Evolutionary conservation across 2,113 vertebrate genomes (phyloP).

Genomic region (Oreocharis arfaki): DNA sequence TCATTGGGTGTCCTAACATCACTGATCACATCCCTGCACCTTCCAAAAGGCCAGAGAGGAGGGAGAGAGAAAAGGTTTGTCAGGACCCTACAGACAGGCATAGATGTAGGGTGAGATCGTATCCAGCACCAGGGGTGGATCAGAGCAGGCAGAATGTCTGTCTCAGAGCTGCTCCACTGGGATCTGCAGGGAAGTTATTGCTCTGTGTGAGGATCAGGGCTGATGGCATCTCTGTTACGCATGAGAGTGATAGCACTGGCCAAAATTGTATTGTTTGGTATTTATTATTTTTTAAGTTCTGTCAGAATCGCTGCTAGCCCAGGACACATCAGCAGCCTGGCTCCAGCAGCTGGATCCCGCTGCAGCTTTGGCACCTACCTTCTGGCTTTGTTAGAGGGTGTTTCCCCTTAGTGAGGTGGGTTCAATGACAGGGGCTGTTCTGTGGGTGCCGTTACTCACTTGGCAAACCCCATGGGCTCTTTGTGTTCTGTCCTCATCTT

Average conservation of each 20-base stretch:
- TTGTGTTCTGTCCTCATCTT: background rate
- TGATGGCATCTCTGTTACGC: constrained; percentile 49
- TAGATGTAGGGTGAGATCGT: background rate
- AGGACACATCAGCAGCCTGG: constrained; percentile 14
- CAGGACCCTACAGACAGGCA: background rate
- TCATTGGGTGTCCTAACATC: accelerated
- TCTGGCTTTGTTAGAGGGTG: background rate
- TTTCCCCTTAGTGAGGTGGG: background rate
- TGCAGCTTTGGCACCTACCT: background rate
- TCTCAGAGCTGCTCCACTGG: constrained; percentile 36
- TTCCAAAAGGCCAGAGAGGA: background rate
- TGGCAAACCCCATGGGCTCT: background rate
- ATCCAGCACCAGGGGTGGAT: background rate
- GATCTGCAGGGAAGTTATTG: constrained; percentile 61
- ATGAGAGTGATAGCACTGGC: constrained; percentile 42
- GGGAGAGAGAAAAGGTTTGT: background rate
- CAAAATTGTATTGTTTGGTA: constrained; percentile 64
- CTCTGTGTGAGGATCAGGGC: constrained; percentile 62
- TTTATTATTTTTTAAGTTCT: constrained; percentile 66
- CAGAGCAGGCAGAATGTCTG: background rate
- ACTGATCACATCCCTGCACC: background rate
- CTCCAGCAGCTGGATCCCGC: background rate
- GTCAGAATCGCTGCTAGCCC: constrained; percentile 47
- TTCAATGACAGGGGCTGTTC: background rate
- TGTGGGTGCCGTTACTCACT: background rate